phyloP scores from a whole-genome alignment of 1,140 invertebrate species.

The Drosophila ironensis region DNA sequence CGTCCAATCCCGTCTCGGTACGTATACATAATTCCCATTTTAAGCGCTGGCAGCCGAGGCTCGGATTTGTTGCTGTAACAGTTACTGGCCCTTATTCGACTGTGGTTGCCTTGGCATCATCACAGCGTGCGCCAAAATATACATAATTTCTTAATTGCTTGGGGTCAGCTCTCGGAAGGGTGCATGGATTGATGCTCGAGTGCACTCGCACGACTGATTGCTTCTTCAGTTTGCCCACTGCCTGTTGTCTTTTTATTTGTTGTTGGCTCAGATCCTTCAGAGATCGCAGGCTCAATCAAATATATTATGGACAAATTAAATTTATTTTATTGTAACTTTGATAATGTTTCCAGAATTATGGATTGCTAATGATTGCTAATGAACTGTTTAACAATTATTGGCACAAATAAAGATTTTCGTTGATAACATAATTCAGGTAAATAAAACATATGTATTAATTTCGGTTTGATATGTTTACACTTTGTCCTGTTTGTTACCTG shows the following conservation, averaged over 20 bases:
- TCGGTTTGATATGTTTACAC: too few species aligned
- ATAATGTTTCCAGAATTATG: too few species aligned
- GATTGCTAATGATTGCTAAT: too few species aligned
- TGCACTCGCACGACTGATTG: conserved; percentile 35
- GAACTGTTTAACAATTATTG: too few species aligned
- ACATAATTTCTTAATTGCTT: conserved; percentile 78
- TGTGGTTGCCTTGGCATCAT: conserved; percentile 57
- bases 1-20: conserved; percentile 5
- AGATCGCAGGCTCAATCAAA: too few species aligned
- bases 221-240: conserved; percentile 17
- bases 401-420: too few species aligned
- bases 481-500: too few species aligned
- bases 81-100: conserved; percentile 57
- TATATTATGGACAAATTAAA: too few species aligned
- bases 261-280: not conserved
- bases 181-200: conserved; percentile 7
- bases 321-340: too few species aligned
- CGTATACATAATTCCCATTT: conserved; percentile 68
- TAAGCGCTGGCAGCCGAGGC: conserved; percentile 7
- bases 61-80: conserved; percentile 42
- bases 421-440: too few species aligned
- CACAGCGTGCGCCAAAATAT: conserved; percentile 66
- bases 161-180: conserved; percentile 55
- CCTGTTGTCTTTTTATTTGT: not conserved
- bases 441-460: too few species aligned